Evolutionary conservation across 2,113 vertebrate genomes (phyloP), one percentile per base, ranked within the genome.

Genomic region (Rana temporaria): DNA sequence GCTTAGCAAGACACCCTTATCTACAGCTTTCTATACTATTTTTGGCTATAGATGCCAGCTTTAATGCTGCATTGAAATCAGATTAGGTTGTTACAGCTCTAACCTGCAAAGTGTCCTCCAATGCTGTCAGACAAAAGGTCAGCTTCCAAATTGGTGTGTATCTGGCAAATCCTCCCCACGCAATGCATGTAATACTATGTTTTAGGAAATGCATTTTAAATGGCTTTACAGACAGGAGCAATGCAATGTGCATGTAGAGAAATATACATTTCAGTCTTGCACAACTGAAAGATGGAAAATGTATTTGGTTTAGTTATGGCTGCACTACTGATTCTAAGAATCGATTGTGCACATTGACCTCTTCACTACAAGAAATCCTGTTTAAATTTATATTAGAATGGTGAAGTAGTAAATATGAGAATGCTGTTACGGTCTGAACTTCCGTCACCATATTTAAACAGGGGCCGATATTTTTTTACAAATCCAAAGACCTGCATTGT

Each of bases 281-380:
- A 72, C 24, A 55, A 72, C 24, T 72, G 53, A 55, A 52, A 53
- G 9, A 57, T 74, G 71, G 26, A 30, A 73, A 32, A 30, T 57
- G 5, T 57, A n/a, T 56, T 30, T 56, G 18, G 72, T 60, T 75
- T 30, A 74, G 55, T 8, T 72, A 53, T 22, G 14, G 32, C 26
- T 30, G 53, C 68, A 8, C 14, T 38, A 19, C 55, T 34, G 71
- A 12, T 74, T 2, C n/a, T 59, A 56, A 59, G 14, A 38, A 32
- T n/a, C n/a, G 22, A 72, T 19, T 3, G 17, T 19, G 48, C 48
- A 17, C 17, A 55, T 59, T 32, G 9, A 62, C 57, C 32, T 75
- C 57, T 20, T 4, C 16, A 18, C 59, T 62, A 11, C 22, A 20
- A 22, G 7, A 8, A 19, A 72, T 18, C 68, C 68, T 59, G 17